Percentiles rank a stretch among this genome's conserved stretches.
These are phyloP conservation scores for Vidua macroura DNA, from an alignment of 2,113 vertebrate species.

Conservation along the genomic window DNA sequence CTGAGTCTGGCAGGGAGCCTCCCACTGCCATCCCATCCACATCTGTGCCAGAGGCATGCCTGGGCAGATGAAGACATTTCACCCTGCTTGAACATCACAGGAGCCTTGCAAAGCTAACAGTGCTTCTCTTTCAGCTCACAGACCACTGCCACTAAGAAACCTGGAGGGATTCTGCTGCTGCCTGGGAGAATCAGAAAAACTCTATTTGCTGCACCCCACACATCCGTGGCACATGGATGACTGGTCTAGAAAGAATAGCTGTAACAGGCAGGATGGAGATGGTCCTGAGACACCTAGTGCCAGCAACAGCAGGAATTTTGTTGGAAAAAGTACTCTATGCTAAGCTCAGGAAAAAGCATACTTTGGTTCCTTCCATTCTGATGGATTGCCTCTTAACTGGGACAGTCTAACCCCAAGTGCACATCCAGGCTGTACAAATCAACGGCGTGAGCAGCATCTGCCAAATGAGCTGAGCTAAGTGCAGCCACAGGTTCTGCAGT, in stretches of 20 bases:
- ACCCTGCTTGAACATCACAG: background rate
- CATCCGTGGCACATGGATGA: accelerated
- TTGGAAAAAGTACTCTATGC: background rate
- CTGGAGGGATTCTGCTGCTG: background rate
- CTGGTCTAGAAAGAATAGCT: background rate
- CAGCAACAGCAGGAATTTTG: background rate
- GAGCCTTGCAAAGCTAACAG: background rate
- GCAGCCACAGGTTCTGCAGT: background rate
- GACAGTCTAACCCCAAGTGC: accelerated
- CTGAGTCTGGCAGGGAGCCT: background rate
- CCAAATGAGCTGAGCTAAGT: background rate
- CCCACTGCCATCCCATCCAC: accelerated
- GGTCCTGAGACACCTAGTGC: background rate
- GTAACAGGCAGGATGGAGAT: background rate
- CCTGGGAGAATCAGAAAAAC: background rate
- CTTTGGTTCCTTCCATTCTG: background rate
- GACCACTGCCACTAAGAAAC: background rate
- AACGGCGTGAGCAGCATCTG: background rate
- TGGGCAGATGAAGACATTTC: background rate
- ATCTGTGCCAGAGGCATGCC: background rate
- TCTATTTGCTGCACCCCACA: accelerated
- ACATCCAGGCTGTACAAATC: accelerated
- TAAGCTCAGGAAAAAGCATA: background rate
- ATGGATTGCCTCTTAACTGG: background rate
- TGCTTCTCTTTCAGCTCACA: background rate